Base-by-base conservation (phyloP, 2,113 vertebrate genomes). In the Montifringilla adamsi region DNA sequence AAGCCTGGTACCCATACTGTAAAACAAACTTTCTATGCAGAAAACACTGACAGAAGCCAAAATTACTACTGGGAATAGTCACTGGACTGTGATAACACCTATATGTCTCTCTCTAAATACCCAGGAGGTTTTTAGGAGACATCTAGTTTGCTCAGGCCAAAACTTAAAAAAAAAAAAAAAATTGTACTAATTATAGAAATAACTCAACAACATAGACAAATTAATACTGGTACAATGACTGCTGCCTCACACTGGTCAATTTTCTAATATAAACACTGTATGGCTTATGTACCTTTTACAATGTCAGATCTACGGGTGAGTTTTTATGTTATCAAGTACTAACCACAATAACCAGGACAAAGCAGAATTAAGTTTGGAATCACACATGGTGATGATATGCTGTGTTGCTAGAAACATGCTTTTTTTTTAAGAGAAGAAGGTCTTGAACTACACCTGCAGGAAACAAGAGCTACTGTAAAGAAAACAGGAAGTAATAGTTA, bases 211-310 rank as follows among this genome's bases (percentile, higher is more conserved):
- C 16, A 10, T 17, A 73, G 31, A n/a, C n/a, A 83, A 52, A 15
- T 33, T 37, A 75, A 68, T 37, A 53, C 5, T 6, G 3, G 16
- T 37, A 69, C 0, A 1, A 67, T 1, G 1, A 60, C 41, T 46
- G 18, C 43, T 93, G 46, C 31, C 35, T 83, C 31, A 64, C 15
- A 44, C 6, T 49, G 17, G 23, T 87, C 21, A 75, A 30, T 82
- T 83, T 85, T 39, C 8, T 35, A 58, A 20, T 41, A 47, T 20
- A 66, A 83, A 44, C 18, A 43, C 11, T 9, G 8, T 39, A 49
- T 24, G 17, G 33, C 24, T 77, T 68, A 5, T 33, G 33, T 46
- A 37, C 7, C 31, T 60, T 5, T 64, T 85, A 76, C 28, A 35
- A 56, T 46, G 16, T 82, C 62, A 87, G 15, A 30, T 28, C 33